These are phyloP conservation scores for Cantharis rustica DNA, from an alignment of 2,888 invertebrate species.

Conservation along the genomic window DNA sequence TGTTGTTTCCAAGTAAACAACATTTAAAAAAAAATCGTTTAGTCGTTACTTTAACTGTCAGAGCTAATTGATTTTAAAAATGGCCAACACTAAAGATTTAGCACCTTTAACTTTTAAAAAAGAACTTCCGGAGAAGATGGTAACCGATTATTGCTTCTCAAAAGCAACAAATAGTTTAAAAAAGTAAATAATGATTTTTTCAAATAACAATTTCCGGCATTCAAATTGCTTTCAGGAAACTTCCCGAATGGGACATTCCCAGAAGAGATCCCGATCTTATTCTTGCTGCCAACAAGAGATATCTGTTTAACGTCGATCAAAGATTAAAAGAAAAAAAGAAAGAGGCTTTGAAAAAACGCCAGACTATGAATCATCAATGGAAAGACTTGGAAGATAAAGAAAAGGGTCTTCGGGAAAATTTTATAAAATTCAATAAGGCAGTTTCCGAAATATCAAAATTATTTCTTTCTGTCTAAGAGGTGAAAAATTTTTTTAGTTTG, in stretches of 20 bases:
- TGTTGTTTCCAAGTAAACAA: not conserved
- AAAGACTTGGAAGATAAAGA: conserved; percentile 61
- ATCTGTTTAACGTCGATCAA: conserved; percentile 60
- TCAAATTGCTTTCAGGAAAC: conserved; percentile 55
- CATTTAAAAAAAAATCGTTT: not conserved
- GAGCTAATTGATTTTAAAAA: not conserved
- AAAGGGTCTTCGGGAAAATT: conserved; percentile 60
- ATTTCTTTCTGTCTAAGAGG: no score
- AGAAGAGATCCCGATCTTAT: conserved; percentile 62
- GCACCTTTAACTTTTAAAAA: not conserved
- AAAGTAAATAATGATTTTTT: not conserved
- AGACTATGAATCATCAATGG: conserved; percentile 62
- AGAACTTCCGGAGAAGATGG: not conserved
- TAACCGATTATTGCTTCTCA: not conserved
- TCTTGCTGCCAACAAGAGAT: conserved; percentile 61
- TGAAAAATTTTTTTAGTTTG: conserved; percentile 60
- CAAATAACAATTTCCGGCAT: not conserved
- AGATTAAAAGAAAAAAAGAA: conserved; percentile 57
- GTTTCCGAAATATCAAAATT: conserved; percentile 3
- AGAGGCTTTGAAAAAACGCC: conserved; percentile 55
- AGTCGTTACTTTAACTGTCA: not conserved
- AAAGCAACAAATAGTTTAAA: not conserved
- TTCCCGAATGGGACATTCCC: conserved; percentile 67
- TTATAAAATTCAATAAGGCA: conserved; percentile 66
- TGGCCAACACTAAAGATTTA: not conserved